A percentile compares a stretch with the other conserved stretches of the same genome.
phyloP scores from a whole-genome alignment of 2,797 vertebrate species.

The Diplodus puntazzo region DNA sequence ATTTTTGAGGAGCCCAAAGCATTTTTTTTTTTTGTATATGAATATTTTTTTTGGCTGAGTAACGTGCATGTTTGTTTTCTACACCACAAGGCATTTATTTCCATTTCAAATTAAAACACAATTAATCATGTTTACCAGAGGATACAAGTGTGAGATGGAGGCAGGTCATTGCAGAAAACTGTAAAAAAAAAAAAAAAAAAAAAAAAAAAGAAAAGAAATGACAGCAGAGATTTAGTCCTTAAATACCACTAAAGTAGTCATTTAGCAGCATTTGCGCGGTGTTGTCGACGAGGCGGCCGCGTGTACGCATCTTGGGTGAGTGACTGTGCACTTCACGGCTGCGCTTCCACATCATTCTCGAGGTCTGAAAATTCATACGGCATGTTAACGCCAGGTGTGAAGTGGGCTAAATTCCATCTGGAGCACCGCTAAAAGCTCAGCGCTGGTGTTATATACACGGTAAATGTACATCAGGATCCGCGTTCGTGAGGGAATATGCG shows the following conservation, averaged over 20 bases:
- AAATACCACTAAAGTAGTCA: slow-evolving; percentile 18
- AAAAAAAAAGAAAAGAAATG: too few relatives aligned
- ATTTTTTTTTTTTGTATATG: not conserved
- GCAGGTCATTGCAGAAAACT: slow-evolving; percentile 1
- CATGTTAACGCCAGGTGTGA: slow-evolving; percentile 36
- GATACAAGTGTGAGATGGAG: slow-evolving; percentile 12
- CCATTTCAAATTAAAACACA: slow-evolving; percentile 7
- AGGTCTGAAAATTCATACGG: slow-evolving; percentile 31
- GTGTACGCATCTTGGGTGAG: slow-evolving; percentile 55
- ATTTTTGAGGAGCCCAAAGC: slow-evolving; percentile 5
- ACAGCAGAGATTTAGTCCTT: slow-evolving; percentile 27
- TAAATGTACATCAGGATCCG: slow-evolving; percentile 13
- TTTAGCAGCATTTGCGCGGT: slow-evolving; percentile 37
- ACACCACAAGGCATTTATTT: not conserved
- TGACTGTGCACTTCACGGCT: slow-evolving; percentile 54
- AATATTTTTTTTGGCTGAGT: slow-evolving; percentile 6
- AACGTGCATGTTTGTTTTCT: slow-evolving; percentile 5
- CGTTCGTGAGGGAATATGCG: slow-evolving; percentile 2
- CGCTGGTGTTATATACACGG: slow-evolving; percentile 41
- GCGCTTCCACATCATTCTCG: slow-evolving; percentile 48
- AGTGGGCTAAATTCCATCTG: slow-evolving; percentile 17
- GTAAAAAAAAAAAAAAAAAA: slow-evolving; percentile 1
- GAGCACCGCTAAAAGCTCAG: slow-evolving; percentile 25
- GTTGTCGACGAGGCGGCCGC: slow-evolving; percentile 45
- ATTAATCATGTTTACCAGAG: slow-evolving; percentile 10